A percentile compares a stretch with the other conserved stretches of the same genome.
Evolutionary conservation across 2,888 invertebrate genomes (phyloP).

Genomic region (Apamea sordens): DNA sequence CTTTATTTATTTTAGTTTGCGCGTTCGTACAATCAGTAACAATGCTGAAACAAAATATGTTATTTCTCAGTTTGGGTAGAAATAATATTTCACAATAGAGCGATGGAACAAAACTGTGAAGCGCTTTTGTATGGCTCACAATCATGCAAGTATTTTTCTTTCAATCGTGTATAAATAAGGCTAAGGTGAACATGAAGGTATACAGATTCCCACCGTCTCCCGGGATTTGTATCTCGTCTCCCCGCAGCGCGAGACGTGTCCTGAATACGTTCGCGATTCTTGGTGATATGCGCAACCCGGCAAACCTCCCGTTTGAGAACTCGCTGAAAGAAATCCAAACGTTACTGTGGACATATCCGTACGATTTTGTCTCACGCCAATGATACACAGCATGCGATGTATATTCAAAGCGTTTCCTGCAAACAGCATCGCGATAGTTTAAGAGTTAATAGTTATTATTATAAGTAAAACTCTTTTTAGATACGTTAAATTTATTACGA

Average conservation of each 20-base stretch:
- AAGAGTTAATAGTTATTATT: not conserved
- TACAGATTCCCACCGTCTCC: slow-evolving; percentile 84
- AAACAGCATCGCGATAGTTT: slow-evolving; percentile 2
- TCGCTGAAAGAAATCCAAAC: slow-evolving; percentile 66
- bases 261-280: slow-evolving; percentile 77
- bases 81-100: slow-evolving; percentile 27
- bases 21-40: slow-evolving; percentile 16
- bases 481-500: not conserved
- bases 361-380: slow-evolving; percentile 43
- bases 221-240: slow-evolving; percentile 87
- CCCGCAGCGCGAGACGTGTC: slow-evolving; percentile 84
- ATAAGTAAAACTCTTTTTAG: not conserved
- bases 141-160: slow-evolving; percentile 81
- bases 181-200: slow-evolving; percentile 82
- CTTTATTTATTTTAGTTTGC: slow-evolving; percentile 37
- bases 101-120: slow-evolving; percentile 46
- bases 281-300: slow-evolving; percentile 70
- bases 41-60: slow-evolving; percentile 30
- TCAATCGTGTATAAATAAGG: slow-evolving; percentile 84
- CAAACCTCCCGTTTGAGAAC: slow-evolving; percentile 61
- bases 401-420: not conserved
- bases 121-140: slow-evolving; percentile 72
- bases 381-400: slow-evolving; percentile 28
- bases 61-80: slow-evolving; percentile 3
- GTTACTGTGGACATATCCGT: slow-evolving; percentile 52